Evolutionary conservation across 2,888 invertebrate genomes (phyloP).

Genomic region (Euproctis similis): DNA sequence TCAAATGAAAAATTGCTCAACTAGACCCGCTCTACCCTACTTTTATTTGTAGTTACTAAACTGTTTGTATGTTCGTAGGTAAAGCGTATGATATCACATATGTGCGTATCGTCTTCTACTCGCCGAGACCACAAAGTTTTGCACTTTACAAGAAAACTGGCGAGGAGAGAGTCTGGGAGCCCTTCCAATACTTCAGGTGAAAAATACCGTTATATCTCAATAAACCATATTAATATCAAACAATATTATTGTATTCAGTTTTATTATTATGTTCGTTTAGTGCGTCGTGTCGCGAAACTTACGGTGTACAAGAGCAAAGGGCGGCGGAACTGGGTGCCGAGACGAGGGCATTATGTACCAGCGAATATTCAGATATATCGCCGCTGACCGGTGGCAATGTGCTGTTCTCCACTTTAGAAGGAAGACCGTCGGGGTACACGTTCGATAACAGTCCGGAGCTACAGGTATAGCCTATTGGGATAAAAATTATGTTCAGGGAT

Average conservation of each 20-base stretch:
- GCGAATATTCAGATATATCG: conserved; percentile 98
- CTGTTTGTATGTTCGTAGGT: conserved; percentile 67
- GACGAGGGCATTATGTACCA: conserved; percentile 96
- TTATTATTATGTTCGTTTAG: too few species aligned
- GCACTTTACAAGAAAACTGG: conserved; percentile 91
- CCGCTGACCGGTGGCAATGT: conserved; percentile 96
- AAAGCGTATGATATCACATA: conserved; percentile 99
- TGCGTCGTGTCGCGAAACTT: conserved; percentile 94
- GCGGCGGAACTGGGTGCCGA: conserved; percentile 86
- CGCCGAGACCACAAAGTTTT: conserved; percentile 97
- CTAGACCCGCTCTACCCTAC: too few species aligned
- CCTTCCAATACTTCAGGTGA: conserved; percentile 92
- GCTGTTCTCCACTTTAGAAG: conserved; percentile 95
- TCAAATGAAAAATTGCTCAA: too few species aligned
- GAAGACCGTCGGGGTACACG: conserved; percentile 92
- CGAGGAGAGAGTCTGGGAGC: conserved; percentile 88
- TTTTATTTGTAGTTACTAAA: background rate
- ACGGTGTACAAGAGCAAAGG: conserved; percentile 86
- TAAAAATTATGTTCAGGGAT: too few species aligned
- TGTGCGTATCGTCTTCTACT: conserved; percentile 93
- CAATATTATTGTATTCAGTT: too few species aligned
- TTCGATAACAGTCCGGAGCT: conserved; percentile 93
- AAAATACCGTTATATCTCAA: too few species aligned
- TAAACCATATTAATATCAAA: too few species aligned
- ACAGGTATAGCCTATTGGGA: too few species aligned